These are phyloP conservation scores for Aurelia sp. DNA, from an alignment of 30 jellyfish, hydroid and myxozoan species.

Conservation along the genomic window DNA sequence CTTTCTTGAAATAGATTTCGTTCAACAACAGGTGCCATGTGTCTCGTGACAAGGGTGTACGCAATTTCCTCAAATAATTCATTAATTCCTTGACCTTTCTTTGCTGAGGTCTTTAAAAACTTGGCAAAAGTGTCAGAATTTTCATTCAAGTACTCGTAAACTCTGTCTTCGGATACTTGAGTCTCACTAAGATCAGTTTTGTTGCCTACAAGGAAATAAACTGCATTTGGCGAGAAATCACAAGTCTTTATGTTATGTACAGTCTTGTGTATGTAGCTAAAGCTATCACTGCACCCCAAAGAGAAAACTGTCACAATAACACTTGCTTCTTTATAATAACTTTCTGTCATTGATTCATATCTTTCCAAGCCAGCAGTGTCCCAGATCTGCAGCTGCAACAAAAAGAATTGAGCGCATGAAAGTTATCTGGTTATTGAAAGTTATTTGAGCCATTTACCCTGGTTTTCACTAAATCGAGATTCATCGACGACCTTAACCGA, in stretches of 20 bases:
- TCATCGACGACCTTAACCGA: no score
- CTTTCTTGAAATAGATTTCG: no score
- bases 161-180: background rate
- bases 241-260: background rate
- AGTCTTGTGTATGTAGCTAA: background rate
- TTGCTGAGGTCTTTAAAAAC: constrained; percentile 12
- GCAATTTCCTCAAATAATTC: background rate
- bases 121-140: constrained; percentile 2
- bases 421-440: no score
- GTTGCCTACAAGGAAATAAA: constrained; percentile 27
- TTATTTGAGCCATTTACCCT: no score
- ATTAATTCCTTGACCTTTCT: background rate
- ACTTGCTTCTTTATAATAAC: background rate
- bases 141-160: constrained; percentile 13
- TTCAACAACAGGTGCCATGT: constrained; percentile 2
- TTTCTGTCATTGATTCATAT: constrained; percentile 19
- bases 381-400: constrained; percentile 28
- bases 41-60: background rate
- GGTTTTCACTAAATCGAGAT: no score
- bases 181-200: constrained; percentile 1
- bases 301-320: constrained; percentile 18
- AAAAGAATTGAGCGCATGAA: background rate
- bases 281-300: constrained; percentile 9
- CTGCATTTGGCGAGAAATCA: constrained; percentile 25
- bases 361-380: constrained; percentile 49